Evolutionary conservation across 2,797 vertebrate species (phyloP).

Genomic region (Phalloptychus januarius): DNA sequence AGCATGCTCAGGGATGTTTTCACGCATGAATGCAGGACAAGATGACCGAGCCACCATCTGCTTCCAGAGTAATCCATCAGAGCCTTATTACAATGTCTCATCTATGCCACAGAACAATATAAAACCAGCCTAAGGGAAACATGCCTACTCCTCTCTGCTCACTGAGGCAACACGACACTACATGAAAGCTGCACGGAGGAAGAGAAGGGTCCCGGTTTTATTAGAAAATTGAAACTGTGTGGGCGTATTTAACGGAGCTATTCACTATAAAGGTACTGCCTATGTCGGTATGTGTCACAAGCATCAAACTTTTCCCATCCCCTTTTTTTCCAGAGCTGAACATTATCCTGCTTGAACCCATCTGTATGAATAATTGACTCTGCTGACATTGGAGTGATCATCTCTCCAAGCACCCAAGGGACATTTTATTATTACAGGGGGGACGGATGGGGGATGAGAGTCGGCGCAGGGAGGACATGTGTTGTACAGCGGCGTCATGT

Average conservation of each 20-base stretch:
- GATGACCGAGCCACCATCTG: constrained; percentile 47
- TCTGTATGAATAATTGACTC: constrained; percentile 67
- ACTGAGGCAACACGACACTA: constrained; percentile 58
- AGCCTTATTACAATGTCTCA: constrained; percentile 60
- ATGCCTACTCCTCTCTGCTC: constrained; percentile 44
- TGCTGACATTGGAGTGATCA: constrained; percentile 59
- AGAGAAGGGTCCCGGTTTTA: constrained; percentile 38
- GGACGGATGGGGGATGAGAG: constrained; percentile 52
- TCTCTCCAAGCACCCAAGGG: constrained; percentile 49
- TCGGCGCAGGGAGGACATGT: constrained; percentile 41
- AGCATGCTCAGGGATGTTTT: constrained; percentile 27
- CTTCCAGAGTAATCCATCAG: constrained; percentile 65
- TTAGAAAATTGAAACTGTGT: constrained; percentile 49
- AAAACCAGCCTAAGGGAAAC: constrained; percentile 46
- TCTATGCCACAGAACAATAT: constrained; percentile 59
- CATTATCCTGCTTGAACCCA: constrained; percentile 9
- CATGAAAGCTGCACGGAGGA: constrained; percentile 54
- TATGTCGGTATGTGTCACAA: constrained; percentile 27
- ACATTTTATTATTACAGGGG: constrained; percentile 35
- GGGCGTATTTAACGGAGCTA: constrained; percentile 32
- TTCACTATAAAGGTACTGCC: constrained; percentile 13
- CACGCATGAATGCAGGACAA: constrained; percentile 38
- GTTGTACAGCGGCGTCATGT: constrained; percentile 38
- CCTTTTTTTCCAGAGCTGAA: background rate
- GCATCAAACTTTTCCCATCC: constrained; percentile 4